Percentiles rank a stretch among this genome's conserved stretches.
phyloP scores from a whole-genome alignment of 2,797 vertebrate species.

The Arnoldichthys spilopterus region DNA sequence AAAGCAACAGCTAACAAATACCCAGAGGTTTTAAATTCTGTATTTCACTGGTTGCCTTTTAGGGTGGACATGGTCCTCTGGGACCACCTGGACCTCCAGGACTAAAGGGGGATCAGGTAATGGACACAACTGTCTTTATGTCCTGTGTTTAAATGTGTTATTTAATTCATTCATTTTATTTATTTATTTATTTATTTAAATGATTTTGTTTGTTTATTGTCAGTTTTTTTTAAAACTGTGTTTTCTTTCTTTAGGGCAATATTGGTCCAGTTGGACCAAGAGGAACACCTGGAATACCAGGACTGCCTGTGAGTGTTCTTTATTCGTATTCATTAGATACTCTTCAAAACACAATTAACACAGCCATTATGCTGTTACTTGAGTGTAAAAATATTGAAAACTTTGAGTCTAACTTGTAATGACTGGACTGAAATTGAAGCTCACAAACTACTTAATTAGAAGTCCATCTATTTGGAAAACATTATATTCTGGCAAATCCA shows the following conservation, averaged over 20 bases:
- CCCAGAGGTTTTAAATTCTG: not conserved
- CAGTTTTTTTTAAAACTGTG: not conserved
- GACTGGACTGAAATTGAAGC: not conserved
- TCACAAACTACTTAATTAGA: not conserved
- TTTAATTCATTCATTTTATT: too few species aligned
- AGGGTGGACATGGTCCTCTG: conserved; percentile 51
- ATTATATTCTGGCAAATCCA: not conserved
- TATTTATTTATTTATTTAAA: too few species aligned
- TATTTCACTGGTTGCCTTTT: conserved; percentile 21
- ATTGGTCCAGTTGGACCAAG: conserved; percentile 72
- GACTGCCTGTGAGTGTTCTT: conserved; percentile 77
- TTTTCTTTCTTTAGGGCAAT: conserved; percentile 75
- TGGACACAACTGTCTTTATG: not conserved
- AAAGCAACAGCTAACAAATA: not conserved
- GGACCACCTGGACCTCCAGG: conserved; percentile 70
- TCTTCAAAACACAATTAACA: not conserved
- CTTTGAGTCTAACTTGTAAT: not conserved
- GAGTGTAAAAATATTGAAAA: too few species aligned
- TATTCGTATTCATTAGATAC: not conserved
- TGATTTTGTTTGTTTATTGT: too few species aligned
- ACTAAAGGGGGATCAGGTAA: conserved; percentile 84
- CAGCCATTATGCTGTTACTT: not conserved
- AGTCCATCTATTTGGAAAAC: not conserved
- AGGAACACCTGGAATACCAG: conserved; percentile 78
- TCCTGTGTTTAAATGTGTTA: too few species aligned